These are phyloP conservation scores for Prionace glauca DNA, from an alignment of 2,797 vertebrate genomes.

Conservation along the genomic window DNA sequence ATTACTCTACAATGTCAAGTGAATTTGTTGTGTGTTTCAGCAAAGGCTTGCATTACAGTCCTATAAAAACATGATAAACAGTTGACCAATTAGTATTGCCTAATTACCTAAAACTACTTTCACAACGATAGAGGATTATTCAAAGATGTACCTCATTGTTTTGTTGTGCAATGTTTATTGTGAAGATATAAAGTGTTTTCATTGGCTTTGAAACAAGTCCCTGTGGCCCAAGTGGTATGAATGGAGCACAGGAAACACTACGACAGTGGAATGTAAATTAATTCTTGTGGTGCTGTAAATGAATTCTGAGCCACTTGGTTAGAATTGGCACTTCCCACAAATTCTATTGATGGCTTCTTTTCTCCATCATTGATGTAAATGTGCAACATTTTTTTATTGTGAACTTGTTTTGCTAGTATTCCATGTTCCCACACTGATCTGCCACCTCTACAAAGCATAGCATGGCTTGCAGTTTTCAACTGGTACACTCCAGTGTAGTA, in stretches of 20 bases:
- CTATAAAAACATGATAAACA: not conserved
- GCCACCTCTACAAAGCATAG: not conserved
- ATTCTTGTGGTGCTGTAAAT: constrained; percentile 9
- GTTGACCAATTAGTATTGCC: not conserved
- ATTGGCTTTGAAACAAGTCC: not conserved
- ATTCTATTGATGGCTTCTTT: constrained; percentile 16
- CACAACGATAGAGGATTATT: not conserved
- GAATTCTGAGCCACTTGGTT: constrained; percentile 4
- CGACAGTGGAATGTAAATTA: not conserved
- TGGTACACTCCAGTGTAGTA: not conserved
- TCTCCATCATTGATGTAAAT: not conserved
- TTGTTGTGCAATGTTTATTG: not conserved
- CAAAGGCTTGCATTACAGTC: not conserved
- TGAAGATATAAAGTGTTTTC: not conserved
- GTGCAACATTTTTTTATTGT: not conserved
- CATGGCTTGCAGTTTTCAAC: not conserved
- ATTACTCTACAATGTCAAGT: not conserved
- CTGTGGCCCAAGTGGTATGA: constrained; percentile 10
- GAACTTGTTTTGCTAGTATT: not conserved
- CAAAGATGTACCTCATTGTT: not conserved
- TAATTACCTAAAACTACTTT: not conserved
- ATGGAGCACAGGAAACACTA: not conserved
- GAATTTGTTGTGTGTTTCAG: not conserved
- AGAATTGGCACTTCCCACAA: constrained; percentile 26
- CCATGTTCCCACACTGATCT: constrained; percentile 6